A percentile compares a stretch with the other conserved stretches of the same genome.
Evolutionary conservation across 2,113 vertebrate genomes (phyloP).

Genomic region (Pardalotus punctatus): DNA sequence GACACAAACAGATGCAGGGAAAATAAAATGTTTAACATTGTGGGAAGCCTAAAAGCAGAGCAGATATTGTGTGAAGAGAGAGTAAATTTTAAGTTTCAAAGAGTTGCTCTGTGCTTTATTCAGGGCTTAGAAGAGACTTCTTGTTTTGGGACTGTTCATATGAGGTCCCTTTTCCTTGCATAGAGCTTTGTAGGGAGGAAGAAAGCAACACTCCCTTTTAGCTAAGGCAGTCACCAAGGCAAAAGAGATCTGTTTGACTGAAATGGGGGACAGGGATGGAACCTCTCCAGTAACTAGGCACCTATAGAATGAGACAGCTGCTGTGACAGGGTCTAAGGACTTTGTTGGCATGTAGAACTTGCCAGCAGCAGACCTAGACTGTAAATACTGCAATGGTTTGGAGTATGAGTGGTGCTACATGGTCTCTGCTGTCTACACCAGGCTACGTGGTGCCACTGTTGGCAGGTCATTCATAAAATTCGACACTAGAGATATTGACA

Average conservation of each 20-base stretch:
- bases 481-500: not conserved
- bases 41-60: not conserved
- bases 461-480: not conserved
- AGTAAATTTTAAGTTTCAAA: not conserved
- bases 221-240: not conserved
- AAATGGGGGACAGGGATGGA: not conserved
- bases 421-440: not conserved
- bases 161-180: not conserved
- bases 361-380: not conserved
- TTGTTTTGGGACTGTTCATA: not conserved
- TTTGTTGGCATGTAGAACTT: not conserved
- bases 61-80: not conserved
- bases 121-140: not conserved
- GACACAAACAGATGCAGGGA: not conserved
- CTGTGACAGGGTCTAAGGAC: not conserved
- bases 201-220: not conserved
- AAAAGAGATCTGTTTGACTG: not conserved
- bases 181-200: not conserved
- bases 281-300: not conserved
- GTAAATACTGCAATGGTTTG: not conserved
- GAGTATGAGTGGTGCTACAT: not conserved
- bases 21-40: not conserved
- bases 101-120: not conserved
- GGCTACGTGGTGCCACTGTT: not conserved
- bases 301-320: not conserved